A percentile compares a stretch with the other conserved stretches of the same genome.
phyloP scores from a whole-genome alignment of 2,113 vertebrate genomes.

The Menidia beryllina region DNA sequence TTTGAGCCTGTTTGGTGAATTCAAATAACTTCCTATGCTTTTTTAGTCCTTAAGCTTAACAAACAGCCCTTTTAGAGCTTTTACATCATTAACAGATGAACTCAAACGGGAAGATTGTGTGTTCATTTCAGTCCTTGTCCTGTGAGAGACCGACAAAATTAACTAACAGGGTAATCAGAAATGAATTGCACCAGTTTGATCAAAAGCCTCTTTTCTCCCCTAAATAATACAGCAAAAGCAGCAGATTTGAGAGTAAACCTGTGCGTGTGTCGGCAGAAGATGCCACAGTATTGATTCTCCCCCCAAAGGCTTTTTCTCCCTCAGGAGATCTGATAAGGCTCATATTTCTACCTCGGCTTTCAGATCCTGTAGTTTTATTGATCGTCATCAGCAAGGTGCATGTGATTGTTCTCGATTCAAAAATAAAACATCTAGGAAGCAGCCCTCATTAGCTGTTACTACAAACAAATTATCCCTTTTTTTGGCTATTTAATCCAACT shows the following conservation, averaged over 20 bases:
- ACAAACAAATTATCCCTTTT: no score
- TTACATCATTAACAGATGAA: neutral
- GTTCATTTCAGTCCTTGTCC: neutral
- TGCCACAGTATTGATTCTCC: conserved; percentile 35
- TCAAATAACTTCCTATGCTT: neutral
- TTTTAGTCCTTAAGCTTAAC: neutral
- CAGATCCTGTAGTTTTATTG: conserved; percentile 25
- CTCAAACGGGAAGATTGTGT: neutral
- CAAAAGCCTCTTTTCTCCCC: conserved; percentile 3
- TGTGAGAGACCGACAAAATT: neutral
- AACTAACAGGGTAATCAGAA: neutral
- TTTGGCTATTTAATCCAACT: no score
- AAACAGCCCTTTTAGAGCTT: neutral
- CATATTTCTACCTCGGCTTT: conserved; percentile 18
- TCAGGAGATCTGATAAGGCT: conserved; percentile 23
- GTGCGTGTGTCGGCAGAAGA: conserved; percentile 22
- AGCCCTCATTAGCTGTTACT: neutral
- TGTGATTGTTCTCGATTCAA: neutral
- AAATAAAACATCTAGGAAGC: neutral
- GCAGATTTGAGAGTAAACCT: conserved; percentile 16
- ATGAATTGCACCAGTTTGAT: conserved; percentile 4
- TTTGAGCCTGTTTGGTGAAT: neutral
- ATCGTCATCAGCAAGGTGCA: conserved; percentile 19
- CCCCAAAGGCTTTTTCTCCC: conserved; percentile 27
- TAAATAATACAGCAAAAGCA: neutral